Percentiles rank a stretch among this genome's conserved stretches.
phyloP scores from a whole-genome alignment of 2,797 vertebrate species.

The Macroramphosus scolopax region DNA sequence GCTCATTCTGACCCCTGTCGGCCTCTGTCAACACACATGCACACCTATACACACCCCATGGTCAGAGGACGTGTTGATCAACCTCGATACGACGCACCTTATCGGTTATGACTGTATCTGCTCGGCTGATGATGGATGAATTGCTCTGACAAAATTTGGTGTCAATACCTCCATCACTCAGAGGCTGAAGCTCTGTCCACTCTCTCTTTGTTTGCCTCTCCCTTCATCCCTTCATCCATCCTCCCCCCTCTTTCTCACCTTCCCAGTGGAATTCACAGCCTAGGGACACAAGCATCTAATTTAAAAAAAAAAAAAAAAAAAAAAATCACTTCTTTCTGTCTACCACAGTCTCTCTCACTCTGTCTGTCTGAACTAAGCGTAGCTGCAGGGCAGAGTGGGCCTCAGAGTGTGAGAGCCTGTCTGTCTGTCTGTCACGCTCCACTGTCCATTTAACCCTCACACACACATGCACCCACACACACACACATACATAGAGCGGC shows the following conservation, averaged over 20 bases:
- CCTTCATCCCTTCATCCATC: constrained; percentile 39
- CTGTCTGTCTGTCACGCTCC: constrained; percentile 80
- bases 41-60: constrained; percentile 9
- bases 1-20: constrained; percentile 67
- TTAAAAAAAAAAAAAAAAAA: constrained; percentile 60
- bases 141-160: neutral
- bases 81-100: constrained; percentile 6
- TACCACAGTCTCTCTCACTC: constrained; percentile 67
- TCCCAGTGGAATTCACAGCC: constrained; percentile 77
- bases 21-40: constrained; percentile 55
- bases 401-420: constrained; percentile 75
- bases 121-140: constrained; percentile 17
- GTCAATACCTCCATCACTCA: constrained; percentile 9
- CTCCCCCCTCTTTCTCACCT: constrained; percentile 65
- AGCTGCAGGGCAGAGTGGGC: constrained; percentile 76
- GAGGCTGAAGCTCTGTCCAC: constrained; percentile 19
- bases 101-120: constrained; percentile 8
- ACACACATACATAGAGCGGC: constrained; percentile 47
- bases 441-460: constrained; percentile 75
- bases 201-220: constrained; percentile 40
- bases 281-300: constrained; percentile 76
- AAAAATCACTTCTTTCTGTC: constrained; percentile 71
- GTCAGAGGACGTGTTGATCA: constrained; percentile 19
- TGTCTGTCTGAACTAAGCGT: constrained; percentile 76
- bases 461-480: constrained; percentile 27